Evolutionary conservation across 2,888 invertebrate species (phyloP), one percentile per base, ranked within the genome.

Genomic region (Cataglyphis cursor): DNA sequence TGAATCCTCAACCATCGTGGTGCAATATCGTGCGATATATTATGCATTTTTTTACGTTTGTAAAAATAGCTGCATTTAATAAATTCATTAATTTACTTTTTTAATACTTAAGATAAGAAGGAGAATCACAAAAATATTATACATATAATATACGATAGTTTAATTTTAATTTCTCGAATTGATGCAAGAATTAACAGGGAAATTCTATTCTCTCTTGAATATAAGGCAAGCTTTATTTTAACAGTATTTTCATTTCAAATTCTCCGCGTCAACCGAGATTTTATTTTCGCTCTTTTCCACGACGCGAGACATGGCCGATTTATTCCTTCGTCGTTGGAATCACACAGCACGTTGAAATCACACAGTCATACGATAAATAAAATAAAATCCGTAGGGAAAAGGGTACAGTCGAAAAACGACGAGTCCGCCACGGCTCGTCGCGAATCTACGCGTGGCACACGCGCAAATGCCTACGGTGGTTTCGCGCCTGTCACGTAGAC

Each of bases 281-380:
- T 92, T 92, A 92, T 93, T 93, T 92, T 88, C 85, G 89, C 89
- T 88, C 15, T 72, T 61, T 59, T 68, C 28, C 59, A 15, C 72
- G 86, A 68, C 86, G 89, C 89, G 82, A 90, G 90, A 90, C 90
- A 86, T 85, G 87, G 88, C 87, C 91, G 91, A 93, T 94, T 94
- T 93, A 93, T 93, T 93, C 86, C 65, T 28, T 66, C 75, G 75
- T 76, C 73, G 83, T 78, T 64, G 72, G 51, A 85, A 84, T 87
- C 87, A 84, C 73, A 41, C 41, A 41, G 48, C 18, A 18, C 48
- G 48, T 48, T 48, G 48, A n/a, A 48, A 48, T 51, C 51, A 51
- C n/a, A 51, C 51, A 51, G n/a, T 83, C 76, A 70, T 82, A 82
- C 89, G 88, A 91, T 90, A 90, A 91, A 92, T 90, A 90, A 90